A percentile compares a stretch with the other conserved stretches of the same genome.
phyloP scores from a whole-genome alignment of 2,113 vertebrate genomes.

The Hyla sarda region DNA sequence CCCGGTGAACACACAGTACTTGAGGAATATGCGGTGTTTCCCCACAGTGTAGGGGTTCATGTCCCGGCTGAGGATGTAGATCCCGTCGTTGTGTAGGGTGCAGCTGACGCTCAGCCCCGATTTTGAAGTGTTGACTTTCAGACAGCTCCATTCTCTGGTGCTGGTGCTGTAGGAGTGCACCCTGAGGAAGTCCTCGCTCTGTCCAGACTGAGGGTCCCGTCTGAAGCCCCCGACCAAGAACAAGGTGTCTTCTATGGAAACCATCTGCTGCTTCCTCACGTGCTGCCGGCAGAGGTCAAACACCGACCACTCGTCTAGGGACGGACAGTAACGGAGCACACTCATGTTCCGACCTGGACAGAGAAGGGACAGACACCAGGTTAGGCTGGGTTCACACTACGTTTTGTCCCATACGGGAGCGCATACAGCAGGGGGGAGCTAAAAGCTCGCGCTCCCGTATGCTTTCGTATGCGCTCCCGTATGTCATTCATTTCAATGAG shows the following conservation, averaged over 20 bases:
- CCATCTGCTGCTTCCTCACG: slow-evolving; percentile 97
- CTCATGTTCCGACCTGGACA: slow-evolving; percentile 87
- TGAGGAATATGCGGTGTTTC: slow-evolving; percentile 90
- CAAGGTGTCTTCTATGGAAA: slow-evolving; percentile 94
- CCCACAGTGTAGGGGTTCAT: slow-evolving; percentile 84
- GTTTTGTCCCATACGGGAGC: no score
- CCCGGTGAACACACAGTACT: slow-evolving; percentile 90
- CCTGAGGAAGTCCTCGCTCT: slow-evolving; percentile 85
- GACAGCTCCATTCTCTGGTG: slow-evolving; percentile 87
- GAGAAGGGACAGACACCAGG: background rate
- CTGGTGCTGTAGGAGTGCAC: slow-evolving; percentile 89
- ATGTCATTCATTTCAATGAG: no score
- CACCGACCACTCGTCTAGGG: slow-evolving; percentile 83
- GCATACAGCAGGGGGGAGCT: no score
- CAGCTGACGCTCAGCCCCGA: slow-evolving; percentile 94
- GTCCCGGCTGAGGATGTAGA: slow-evolving; percentile 94
- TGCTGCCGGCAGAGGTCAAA: slow-evolving; percentile 83
- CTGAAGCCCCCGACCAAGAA: slow-evolving; percentile 94
- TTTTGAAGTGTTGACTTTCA: slow-evolving; percentile 91
- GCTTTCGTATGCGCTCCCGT: no score
- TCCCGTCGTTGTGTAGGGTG: slow-evolving; percentile 90
- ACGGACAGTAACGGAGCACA: slow-evolving; percentile 89
- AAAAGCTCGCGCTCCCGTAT: no score
- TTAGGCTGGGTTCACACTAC: no score
- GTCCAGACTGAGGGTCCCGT: slow-evolving; percentile 78